Conservation (phyloP, 2,888 invertebrate species). For the Diogma glabrata region DNA sequence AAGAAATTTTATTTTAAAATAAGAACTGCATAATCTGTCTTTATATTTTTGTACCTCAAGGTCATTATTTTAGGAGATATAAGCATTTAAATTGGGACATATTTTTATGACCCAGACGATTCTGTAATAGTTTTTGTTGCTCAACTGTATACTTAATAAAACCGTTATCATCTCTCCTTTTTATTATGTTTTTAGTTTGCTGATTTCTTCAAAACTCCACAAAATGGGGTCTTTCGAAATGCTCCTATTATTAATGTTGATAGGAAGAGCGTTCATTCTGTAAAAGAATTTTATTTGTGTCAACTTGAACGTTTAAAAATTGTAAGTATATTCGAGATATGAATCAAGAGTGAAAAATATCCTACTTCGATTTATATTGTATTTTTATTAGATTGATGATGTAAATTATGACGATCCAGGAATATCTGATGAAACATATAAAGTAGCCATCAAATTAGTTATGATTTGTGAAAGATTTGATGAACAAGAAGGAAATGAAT, state of each 20-base stretch:
- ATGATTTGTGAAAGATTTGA: constrained; percentile 42
- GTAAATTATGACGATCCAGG: constrained; percentile 42
- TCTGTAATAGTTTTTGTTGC: too few relatives aligned
- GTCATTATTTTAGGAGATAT: too few relatives aligned
- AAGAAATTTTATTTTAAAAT: too few relatives aligned
- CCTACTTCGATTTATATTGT: too few relatives aligned
- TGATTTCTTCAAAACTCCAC: constrained; percentile 27
- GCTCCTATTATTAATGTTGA: constrained; percentile 47
- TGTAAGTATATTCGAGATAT: too few relatives aligned
- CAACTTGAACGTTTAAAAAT: constrained; percentile 36
- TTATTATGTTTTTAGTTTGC: constrained; percentile 24
- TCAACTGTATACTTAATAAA: too few relatives aligned
- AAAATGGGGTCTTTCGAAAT: constrained; percentile 23
- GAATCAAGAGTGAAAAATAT: too few relatives aligned
- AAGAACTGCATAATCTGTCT: too few relatives aligned
- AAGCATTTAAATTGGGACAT: too few relatives aligned
- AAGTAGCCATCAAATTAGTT: constrained; percentile 48
- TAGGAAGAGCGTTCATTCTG: constrained; percentile 41
- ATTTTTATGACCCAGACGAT: too few relatives aligned
- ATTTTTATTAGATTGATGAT: constrained; percentile 39
- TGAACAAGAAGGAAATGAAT: constrained; percentile 23
- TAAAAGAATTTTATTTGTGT: constrained; percentile 52
- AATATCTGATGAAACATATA: constrained; percentile 47
- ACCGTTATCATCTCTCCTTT: too few relatives aligned
- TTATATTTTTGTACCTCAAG: too few relatives aligned